These are phyloP conservation scores for Lepidotrigona ventralis DNA, from an alignment of 1,140 invertebrate genomes.

Conservation along the genomic window DNA sequence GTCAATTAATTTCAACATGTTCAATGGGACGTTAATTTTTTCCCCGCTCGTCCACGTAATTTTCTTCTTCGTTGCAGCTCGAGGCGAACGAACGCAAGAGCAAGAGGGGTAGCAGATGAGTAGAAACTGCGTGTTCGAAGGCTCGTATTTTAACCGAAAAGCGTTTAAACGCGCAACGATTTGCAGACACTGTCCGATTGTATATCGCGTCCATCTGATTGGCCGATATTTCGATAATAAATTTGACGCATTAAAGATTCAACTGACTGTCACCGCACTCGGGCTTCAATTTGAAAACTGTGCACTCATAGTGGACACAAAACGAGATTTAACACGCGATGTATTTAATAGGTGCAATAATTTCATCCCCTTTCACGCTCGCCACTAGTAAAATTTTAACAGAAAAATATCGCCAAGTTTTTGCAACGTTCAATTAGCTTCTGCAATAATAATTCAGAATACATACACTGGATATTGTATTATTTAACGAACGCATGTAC, in stretches of 20 bases:
- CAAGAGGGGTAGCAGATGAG: background rate
- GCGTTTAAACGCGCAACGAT: constrained; percentile 38
- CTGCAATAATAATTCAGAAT: background rate
- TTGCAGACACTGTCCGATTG: background rate
- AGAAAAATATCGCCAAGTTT: background rate
- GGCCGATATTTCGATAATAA: constrained; percentile 17
- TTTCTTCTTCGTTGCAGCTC: constrained; percentile 2
- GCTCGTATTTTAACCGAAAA: constrained; percentile 21
- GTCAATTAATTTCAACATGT: background rate
- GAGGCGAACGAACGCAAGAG: background rate
- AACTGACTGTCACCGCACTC: background rate
- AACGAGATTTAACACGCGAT: background rate
- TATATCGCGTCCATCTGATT: constrained; percentile 8
- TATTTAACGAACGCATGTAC: background rate
- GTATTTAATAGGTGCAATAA: background rate
- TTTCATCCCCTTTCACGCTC: background rate
- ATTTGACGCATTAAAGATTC: constrained; percentile 25
- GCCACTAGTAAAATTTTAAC: background rate
- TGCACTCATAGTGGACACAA: background rate
- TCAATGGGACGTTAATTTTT: background rate
- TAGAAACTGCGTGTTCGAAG: background rate
- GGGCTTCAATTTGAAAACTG: background rate
- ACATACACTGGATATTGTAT: background rate
- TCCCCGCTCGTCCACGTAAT: background rate
- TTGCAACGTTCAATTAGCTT: background rate